phyloP scores from a whole-genome alignment of 2,113 vertebrate genomes.

The Nerophis lumbriciformis region DNA sequence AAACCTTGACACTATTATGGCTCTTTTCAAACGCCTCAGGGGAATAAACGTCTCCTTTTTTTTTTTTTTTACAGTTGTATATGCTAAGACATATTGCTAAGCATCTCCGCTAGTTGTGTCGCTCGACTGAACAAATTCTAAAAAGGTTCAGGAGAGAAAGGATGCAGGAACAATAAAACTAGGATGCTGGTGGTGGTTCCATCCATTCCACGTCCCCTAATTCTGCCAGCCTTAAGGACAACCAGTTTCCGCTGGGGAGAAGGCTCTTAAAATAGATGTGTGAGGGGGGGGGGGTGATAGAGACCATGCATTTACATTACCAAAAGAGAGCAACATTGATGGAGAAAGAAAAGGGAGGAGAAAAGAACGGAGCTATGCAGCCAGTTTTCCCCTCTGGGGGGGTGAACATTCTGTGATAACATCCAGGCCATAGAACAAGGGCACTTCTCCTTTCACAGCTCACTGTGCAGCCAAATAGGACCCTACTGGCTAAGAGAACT shows the following conservation, averaged over 20 bases:
- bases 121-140: constrained; percentile 32
- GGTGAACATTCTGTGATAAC: constrained; percentile 50
- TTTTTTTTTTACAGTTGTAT: constrained; percentile 15
- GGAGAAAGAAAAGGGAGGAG: constrained; percentile 48
- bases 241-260: constrained; percentile 43
- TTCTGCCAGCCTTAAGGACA: constrained; percentile 46
- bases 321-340: constrained; percentile 51
- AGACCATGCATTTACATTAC: constrained; percentile 50
- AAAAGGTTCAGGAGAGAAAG: constrained; percentile 26
- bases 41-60: constrained; percentile 21
- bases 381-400: constrained; percentile 37
- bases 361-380: constrained; percentile 25
- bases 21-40: constrained; percentile 28
- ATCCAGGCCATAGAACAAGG: constrained; percentile 57
- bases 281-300: constrained; percentile 1
- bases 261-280: constrained; percentile 58
- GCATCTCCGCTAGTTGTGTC: constrained; percentile 16
- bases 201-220: constrained; percentile 52
- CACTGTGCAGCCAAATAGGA: constrained; percentile 36
- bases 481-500: constrained; percentile 34
- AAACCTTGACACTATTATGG: constrained; percentile 23
- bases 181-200: constrained; percentile 26
- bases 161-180: constrained; percentile 22
- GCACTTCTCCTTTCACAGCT: constrained; percentile 52
- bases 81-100: constrained; percentile 16